phyloP scores from a whole-genome alignment of 2,888 invertebrate genomes.

The Latrodectus elegans region DNA sequence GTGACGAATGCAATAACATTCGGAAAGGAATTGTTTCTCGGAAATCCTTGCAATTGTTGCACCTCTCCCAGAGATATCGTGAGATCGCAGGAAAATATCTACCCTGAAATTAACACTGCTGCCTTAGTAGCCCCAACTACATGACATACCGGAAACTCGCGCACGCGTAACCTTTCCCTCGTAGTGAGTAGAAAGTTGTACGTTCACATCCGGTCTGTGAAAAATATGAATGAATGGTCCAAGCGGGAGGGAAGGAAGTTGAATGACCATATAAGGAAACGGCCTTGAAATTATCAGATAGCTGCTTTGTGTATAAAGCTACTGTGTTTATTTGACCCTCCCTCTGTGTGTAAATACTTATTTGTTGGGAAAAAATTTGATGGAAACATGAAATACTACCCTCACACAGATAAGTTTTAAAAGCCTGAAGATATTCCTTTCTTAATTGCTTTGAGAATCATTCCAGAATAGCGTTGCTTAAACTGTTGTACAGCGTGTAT shows the following conservation, averaged over 20 bases:
- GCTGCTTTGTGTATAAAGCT: not conserved
- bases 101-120: conserved; percentile 64
- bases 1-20: too few relatives aligned
- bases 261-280: conserved; percentile 59
- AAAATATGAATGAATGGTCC: conserved; percentile 57
- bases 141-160: conserved; percentile 58
- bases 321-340: too few relatives aligned
- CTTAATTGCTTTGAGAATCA: too few relatives aligned
- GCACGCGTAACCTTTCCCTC: conserved; percentile 49
- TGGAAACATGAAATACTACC: too few relatives aligned
- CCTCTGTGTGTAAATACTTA: too few relatives aligned
- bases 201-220: conserved; percentile 57
- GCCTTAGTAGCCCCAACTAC: conserved; percentile 31
- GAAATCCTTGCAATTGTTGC: too few relatives aligned
- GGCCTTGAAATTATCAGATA: conserved; percentile 39
- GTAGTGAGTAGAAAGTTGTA: conserved; percentile 59
- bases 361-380: too few relatives aligned
- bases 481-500: too few relatives aligned
- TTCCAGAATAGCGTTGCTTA: too few relatives aligned
- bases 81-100: not conserved
- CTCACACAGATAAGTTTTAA: too few relatives aligned
- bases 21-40: too few relatives aligned
- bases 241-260: conserved; percentile 21
- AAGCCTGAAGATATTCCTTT: too few relatives aligned
- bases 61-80: not conserved